A percentile compares a stretch with the other conserved stretches of the same genome.
Conservation (phyloP, 2,888 invertebrate genomes). For the Pollenia amentaria region DNA sequence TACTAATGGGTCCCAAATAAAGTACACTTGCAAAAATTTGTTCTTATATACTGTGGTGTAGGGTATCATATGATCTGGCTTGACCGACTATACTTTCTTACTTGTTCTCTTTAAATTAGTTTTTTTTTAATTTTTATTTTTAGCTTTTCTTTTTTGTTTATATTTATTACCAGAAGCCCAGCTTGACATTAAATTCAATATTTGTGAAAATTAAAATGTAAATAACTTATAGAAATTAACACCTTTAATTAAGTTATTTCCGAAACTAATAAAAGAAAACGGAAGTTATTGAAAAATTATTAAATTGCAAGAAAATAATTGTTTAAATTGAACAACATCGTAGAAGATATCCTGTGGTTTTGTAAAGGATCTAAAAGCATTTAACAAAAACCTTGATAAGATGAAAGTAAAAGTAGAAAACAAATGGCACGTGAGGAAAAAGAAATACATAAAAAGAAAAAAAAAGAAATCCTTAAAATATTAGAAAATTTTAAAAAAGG, state of each 20-base stretch:
- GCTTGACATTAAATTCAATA: slow-evolving; percentile 9
- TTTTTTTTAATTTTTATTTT: no score
- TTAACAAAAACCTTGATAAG: slow-evolving; percentile 29
- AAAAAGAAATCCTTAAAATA: slow-evolving; percentile 2
- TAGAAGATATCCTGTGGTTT: slow-evolving; percentile 68
- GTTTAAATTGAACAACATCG: slow-evolving; percentile 49
- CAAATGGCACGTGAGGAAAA: slow-evolving; percentile 57
- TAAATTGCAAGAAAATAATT: slow-evolving; percentile 57
- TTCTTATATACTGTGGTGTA: no score
- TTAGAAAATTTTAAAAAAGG: slow-evolving; percentile 16
- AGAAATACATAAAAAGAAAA: not conserved
- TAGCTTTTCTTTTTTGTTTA: no score
- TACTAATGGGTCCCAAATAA: no score
- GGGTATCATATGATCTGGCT: no score
- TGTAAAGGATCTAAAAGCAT: not conserved
- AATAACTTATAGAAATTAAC: slow-evolving; percentile 48
- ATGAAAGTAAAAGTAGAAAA: slow-evolving; percentile 43
- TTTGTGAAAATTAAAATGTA: slow-evolving; percentile 17
- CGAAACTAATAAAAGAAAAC: slow-evolving; percentile 9
- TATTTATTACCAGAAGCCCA: slow-evolving; percentile 12
- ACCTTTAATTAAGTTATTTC: slow-evolving; percentile 69
- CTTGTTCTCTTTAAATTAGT: no score
- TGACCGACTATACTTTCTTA: no score
- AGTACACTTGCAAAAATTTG: no score
- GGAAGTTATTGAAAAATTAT: slow-evolving; percentile 69